A percentile compares a stretch with the other conserved stretches of the same genome.
phyloP scores from a whole-genome alignment of 2,888 invertebrate species.

The Chymomyza procnemis region DNA sequence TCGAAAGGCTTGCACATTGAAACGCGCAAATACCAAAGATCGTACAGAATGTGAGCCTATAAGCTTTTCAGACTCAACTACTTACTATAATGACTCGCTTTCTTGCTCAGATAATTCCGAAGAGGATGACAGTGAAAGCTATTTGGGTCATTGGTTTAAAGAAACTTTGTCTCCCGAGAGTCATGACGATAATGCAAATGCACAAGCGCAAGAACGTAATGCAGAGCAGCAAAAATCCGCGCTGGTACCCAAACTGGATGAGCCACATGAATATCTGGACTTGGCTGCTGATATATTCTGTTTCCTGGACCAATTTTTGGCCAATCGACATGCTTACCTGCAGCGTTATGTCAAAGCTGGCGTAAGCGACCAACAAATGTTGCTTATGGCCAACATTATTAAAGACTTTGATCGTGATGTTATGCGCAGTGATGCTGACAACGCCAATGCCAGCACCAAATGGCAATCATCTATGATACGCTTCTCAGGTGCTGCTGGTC shows the following conservation, averaged over 20 bases:
- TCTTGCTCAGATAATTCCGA: slow-evolving; percentile 95
- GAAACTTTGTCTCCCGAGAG: slow-evolving; percentile 89
- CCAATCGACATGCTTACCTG: slow-evolving; percentile 81
- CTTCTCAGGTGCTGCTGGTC: slow-evolving; percentile 77
- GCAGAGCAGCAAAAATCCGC: slow-evolving; percentile 79
- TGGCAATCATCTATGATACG: slow-evolving; percentile 78
- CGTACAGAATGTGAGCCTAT: slow-evolving; percentile 89
- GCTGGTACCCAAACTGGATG: slow-evolving; percentile 87
- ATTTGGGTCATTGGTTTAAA: slow-evolving; percentile 93
- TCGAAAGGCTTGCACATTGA: slow-evolving; percentile 91
- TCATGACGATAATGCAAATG: slow-evolving; percentile 79
- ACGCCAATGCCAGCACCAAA: slow-evolving; percentile 72
- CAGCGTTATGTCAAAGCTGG: slow-evolving; percentile 84
- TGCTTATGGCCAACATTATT: slow-evolving; percentile 91
- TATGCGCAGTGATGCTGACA: slow-evolving; percentile 90
- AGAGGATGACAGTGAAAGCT: slow-evolving; percentile 83
- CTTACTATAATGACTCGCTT: slow-evolving; percentile 96
- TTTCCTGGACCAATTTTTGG: slow-evolving; percentile 88
- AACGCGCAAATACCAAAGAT: slow-evolving; percentile 87
- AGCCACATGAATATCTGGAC: slow-evolving; percentile 91
- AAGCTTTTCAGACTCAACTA: slow-evolving; percentile 93
- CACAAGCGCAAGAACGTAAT: slow-evolving; percentile 80
- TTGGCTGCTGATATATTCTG: slow-evolving; percentile 92
- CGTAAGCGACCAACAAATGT: slow-evolving; percentile 91
- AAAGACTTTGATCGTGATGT: slow-evolving; percentile 94